phyloP scores from a whole-genome alignment of 1,140 invertebrate genomes.

The Trachymyrmex cornetzi region DNA sequence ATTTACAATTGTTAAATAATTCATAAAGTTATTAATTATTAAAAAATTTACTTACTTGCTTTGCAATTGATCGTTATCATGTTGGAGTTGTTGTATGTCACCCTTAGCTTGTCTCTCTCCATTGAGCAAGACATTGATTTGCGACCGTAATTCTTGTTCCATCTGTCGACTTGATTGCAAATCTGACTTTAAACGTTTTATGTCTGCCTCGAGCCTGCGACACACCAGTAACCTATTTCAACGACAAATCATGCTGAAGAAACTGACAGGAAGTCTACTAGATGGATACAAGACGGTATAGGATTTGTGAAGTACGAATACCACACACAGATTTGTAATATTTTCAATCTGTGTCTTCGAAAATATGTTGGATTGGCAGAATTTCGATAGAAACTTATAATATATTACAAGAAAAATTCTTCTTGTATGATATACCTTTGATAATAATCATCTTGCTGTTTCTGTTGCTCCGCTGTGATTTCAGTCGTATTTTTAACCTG shows the following conservation, averaged over 20 bases:
- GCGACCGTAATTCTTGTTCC: slow-evolving; percentile 94
- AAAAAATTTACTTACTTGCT: slow-evolving; percentile 88
- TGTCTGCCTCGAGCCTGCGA: slow-evolving; percentile 90
- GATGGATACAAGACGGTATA: slow-evolving; percentile 33
- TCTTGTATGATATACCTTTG: slow-evolving; percentile 85
- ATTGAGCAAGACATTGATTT: slow-evolving; percentile 89
- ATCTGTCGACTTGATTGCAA: slow-evolving; percentile 91
- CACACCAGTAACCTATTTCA: slow-evolving; percentile 84
- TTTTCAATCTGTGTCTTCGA: slow-evolving; percentile 40
- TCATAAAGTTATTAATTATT: neutral
- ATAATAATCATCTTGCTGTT: slow-evolving; percentile 89
- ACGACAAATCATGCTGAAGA: slow-evolving; percentile 73
- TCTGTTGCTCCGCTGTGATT: slow-evolving; percentile 87
- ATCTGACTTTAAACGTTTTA: slow-evolving; percentile 94
- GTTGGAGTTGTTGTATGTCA: slow-evolving; percentile 92
- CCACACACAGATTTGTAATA: slow-evolving; percentile 17
- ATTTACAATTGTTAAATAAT: too few relatives aligned
- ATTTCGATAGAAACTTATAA: slow-evolving; percentile 14
- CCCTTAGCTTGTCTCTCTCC: slow-evolving; percentile 92
- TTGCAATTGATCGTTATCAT: slow-evolving; percentile 94
- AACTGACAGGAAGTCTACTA: slow-evolving; percentile 42
- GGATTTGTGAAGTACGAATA: slow-evolving; percentile 41
- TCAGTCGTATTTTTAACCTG: slow-evolving; percentile 87
- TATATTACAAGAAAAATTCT: slow-evolving; percentile 21
- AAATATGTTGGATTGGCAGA: slow-evolving; percentile 28